Conservation (phyloP, 1,140 invertebrate genomes). For the Brachionus paranguensis region DNA sequence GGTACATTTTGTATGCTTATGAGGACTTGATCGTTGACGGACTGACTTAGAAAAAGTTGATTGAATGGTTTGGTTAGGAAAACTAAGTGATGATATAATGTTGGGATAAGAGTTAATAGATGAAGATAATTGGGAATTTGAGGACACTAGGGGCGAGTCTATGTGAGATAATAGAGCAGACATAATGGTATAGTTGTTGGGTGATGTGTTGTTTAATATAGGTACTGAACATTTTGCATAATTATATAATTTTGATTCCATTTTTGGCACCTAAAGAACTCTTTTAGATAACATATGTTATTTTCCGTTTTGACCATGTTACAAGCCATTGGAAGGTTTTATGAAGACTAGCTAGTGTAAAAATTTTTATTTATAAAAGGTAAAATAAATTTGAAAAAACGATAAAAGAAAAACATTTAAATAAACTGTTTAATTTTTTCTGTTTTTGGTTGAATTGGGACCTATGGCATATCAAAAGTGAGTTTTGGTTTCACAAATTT, state of each 20-base stretch:
- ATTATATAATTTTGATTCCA: conserved; percentile 25
- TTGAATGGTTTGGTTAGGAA: conserved; percentile 19
- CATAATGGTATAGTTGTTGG: conserved; percentile 25
- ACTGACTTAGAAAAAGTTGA: background rate
- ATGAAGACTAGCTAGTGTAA: background rate
- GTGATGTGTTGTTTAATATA: background rate
- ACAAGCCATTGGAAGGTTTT: background rate
- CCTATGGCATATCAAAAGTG: too few relatives aligned
- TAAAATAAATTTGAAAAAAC: background rate
- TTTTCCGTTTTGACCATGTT: background rate
- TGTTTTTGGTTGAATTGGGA: too few relatives aligned
- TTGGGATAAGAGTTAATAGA: background rate
- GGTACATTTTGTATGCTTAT: background rate
- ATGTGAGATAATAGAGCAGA: conserved; percentile 30
- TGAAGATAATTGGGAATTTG: background rate
- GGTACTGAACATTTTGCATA: conserved; percentile 35
- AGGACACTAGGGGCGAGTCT: background rate
- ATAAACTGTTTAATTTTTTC: background rate
- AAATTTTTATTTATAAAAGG: background rate
- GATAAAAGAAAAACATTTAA: background rate
- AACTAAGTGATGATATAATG: background rate
- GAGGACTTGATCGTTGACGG: background rate
- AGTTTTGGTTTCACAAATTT: background rate
- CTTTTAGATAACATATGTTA: background rate
- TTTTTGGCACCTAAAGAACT: background rate